These are phyloP conservation scores for Dicrostonyx torquatus DNA, from an alignment of 2,797 vertebrate species.

Conservation along the genomic window DNA sequence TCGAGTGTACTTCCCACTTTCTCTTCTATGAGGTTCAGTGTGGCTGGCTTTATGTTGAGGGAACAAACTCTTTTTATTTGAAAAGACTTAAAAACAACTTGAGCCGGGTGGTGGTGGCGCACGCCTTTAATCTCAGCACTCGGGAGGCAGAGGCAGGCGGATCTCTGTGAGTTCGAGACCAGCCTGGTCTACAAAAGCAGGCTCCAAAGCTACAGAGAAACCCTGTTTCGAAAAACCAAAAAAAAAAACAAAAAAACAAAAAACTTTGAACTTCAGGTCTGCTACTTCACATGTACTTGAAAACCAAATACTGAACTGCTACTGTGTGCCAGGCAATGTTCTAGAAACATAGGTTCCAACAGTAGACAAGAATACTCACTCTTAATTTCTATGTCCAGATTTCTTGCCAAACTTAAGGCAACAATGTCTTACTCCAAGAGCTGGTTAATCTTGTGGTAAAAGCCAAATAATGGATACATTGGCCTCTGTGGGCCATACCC, in stretches of 20 bases:
- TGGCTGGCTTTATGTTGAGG: too few relatives aligned
- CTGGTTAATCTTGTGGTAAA: constrained; percentile 3
- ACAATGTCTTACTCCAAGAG: not conserved
- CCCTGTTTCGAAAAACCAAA: too few relatives aligned
- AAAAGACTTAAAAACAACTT: too few relatives aligned
- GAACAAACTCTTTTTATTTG: too few relatives aligned
- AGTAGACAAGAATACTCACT: not conserved
- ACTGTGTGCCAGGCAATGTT: not conserved
- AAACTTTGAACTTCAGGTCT: not conserved
- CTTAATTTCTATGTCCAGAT: not conserved
- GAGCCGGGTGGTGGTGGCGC: too few relatives aligned
- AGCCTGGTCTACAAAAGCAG: not conserved
- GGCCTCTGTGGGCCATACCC: not conserved
- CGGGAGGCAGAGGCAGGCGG: not conserved
- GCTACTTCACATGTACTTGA: constrained; percentile 14
- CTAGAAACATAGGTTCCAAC: not conserved
- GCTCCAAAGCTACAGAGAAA: too few relatives aligned
- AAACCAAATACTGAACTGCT: not conserved
- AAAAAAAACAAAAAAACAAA: too few relatives aligned
- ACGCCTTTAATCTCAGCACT: not conserved
- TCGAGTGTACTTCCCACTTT: too few relatives aligned
- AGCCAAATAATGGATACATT: not conserved
- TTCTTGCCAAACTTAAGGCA: constrained; percentile 37
- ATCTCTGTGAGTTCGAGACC: not conserved
- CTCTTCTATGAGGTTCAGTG: too few relatives aligned